phyloP scores from a whole-genome alignment of 2,888 invertebrate genomes.

The Acrobasis consociella region DNA sequence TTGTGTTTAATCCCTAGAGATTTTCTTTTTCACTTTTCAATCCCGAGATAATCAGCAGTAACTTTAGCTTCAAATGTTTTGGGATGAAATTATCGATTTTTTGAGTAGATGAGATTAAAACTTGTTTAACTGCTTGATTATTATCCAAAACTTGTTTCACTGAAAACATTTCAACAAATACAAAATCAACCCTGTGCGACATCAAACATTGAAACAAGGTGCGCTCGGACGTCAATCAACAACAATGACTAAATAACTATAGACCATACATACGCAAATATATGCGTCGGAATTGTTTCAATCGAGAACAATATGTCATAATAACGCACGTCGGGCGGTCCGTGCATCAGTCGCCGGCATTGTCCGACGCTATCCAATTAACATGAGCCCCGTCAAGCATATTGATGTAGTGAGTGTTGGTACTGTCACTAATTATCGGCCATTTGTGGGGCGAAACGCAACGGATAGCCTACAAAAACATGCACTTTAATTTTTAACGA shows the following conservation, averaged over 20 bases:
- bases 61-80: too few relatives aligned
- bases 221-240: conserved; percentile 15
- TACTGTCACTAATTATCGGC: conserved; percentile 66
- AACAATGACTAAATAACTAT: conserved; percentile 15
- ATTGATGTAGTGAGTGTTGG: conserved; percentile 63
- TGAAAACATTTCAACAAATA: not conserved
- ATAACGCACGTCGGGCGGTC: conserved; percentile 58
- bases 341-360: conserved; percentile 58
- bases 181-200: conserved; percentile 8
- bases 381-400: conserved; percentile 72
- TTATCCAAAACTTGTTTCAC: too few relatives aligned
- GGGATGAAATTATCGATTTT: too few relatives aligned
- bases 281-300: conserved; percentile 58
- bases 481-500: conserved; percentile 18
- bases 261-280: conserved; percentile 30
- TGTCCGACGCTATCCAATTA: conserved; percentile 74
- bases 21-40: too few relatives aligned
- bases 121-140: too few relatives aligned
- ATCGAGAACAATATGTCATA: conserved; percentile 73
- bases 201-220: conserved; percentile 17
- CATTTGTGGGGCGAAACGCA: conserved; percentile 46
- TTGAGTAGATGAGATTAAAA: too few relatives aligned
- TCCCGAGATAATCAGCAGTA: too few relatives aligned
- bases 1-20: too few relatives aligned
- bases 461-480: conserved; percentile 16